Percentiles rank a stretch among this genome's conserved stretches.
Evolutionary conservation across 1,140 invertebrate genomes (phyloP).

Genomic region (Chionoecetes opilio): DNA sequence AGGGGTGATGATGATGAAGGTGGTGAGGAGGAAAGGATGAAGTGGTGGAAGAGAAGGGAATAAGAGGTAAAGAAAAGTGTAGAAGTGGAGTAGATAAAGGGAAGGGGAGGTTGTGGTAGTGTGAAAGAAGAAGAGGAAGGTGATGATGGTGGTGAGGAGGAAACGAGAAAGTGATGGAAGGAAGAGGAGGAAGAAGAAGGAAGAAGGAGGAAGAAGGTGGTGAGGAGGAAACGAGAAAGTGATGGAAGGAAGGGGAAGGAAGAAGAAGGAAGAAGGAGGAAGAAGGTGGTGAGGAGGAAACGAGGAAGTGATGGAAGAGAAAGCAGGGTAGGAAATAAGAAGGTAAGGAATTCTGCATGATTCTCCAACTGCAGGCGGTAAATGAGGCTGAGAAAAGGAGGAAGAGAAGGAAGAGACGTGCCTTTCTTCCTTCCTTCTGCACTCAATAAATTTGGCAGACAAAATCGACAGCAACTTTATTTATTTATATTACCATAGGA

Average conservation of each 20-base stretch:
- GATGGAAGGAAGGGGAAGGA: background rate
- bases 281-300: background rate
- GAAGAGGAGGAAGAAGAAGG: background rate
- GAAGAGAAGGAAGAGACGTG: no score
- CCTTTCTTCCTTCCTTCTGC: no score
- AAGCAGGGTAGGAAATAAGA: no score
- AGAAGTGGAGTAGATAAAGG: background rate
- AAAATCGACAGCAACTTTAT: no score
- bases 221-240: background rate
- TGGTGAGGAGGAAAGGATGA: background rate
- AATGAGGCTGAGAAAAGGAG: no score
- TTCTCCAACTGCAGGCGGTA: background rate
- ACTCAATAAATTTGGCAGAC: no score
- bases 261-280: background rate
- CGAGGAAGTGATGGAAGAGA: background rate
- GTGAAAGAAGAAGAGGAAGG: background rate
- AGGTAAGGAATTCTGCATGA: background rate
- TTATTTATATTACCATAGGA: no score
- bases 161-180: background rate
- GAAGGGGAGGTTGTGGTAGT: background rate
- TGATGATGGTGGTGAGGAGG: background rate
- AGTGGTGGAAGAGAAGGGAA: background rate
- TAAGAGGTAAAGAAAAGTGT: background rate
- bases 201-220: background rate
- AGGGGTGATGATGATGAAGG: background rate